Evolutionary conservation across 2,113 vertebrate species (phyloP), one percentile per base, ranked within the genome.

Genomic region (Etia nguti): DNA sequence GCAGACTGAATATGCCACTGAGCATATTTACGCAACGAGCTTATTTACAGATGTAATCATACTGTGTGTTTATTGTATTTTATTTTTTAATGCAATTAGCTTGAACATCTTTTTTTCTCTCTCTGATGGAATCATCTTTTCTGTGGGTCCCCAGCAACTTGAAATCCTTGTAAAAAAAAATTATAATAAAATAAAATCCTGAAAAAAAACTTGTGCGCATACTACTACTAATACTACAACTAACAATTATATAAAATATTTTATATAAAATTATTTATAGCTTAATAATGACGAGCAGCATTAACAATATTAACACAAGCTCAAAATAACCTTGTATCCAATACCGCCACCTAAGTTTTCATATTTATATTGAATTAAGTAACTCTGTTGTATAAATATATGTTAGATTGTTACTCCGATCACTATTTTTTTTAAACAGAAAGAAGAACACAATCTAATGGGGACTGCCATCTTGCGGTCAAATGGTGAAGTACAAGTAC

Each of bases 401-500:
- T 38, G 29, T 38, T 50, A 29, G 10, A 75, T 48, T 18, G 22
- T 46, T 7, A 18, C 38, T 70, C 36, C 36, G 36, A 36, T 65
- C 60, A 65, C 60, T 65, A 29, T 62, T 65, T 38, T 65, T 31
- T 60, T 65, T 13, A 12, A 65, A 65, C 34, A 22, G 31, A 65
- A 65, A 38, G 60, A 38, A 38, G 34, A 10, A 77, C 24, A 34
- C 46, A 50, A 31, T 77, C 46, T 52, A 70, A n/a, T 29, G n/a
- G 2, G 31, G 16, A 55, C 31, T 34, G 88, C 82, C 92, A 89
- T 83, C 90, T 89, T 82, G 90, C 31, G 93, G 92, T 57, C 3
- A 65, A 84, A 36, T 2, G 1, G 18, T n/a, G 18, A 55, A 2
- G 13, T 82, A 84, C 62, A 79, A 43, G 15, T 24, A 38, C 18